Evolutionary conservation across 2,888 invertebrate genomes (phyloP), one percentile per base, ranked within the genome.

Genomic region (Sesamia inferens): DNA sequence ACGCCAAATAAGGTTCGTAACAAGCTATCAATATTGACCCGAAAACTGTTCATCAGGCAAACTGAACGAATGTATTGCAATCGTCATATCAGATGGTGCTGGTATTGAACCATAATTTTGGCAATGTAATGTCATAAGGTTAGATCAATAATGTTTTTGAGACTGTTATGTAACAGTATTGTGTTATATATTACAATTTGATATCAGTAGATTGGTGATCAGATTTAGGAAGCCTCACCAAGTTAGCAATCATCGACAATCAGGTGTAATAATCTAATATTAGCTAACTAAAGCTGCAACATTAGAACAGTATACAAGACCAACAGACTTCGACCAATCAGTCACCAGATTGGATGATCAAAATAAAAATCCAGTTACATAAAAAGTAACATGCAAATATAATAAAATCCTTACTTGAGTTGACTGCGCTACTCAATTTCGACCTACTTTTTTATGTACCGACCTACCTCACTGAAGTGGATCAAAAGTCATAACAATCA

Each of bases 1-100:
- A 69, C 78, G 65, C 82, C 85, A 79, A 75, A 85, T 85, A 85
- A 57, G 87, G 87, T 44, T 54, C 11, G 31, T 14, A 22, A 3
- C 47, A 65, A 44, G 61, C 69, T 51, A 65, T 68, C 71, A 68
- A 51, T 19, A 69, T 51, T 59, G 74, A 83, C 54, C 74, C 48
- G 65, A 71, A 61, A 73, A 58, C 63, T 54, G 77, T 82, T 47
- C 61, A 57, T 84, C 54, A 61, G 16, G 42, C 72, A 39, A 78
- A 71, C 58, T 47, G 63, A 67, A 57, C 57, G 55, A 63, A 65
- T 62, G 62, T 54, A 65, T 72, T 61, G 68, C 62, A 72, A 65
- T 44, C 11, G 14, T 62, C 39, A 16, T 76, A 81, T 84, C 81
- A 67, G 81, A 81, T 81, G 58, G 42, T 66, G 61, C 68, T 74